phyloP scores from a whole-genome alignment of 2,888 invertebrate genomes.

The Laspeyria flexula region DNA sequence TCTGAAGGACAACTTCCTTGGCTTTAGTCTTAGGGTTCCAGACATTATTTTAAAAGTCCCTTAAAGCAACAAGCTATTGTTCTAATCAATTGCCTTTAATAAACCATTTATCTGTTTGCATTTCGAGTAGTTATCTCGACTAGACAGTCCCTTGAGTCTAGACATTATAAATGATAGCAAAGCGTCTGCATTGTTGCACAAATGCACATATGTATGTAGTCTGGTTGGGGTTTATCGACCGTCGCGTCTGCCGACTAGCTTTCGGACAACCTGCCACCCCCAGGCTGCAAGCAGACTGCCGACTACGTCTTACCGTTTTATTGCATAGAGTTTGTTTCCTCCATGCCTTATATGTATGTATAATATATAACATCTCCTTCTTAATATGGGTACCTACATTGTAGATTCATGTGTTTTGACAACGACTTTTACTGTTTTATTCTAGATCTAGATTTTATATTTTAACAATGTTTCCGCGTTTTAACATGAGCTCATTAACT shows the following conservation, averaged over 20 bases:
- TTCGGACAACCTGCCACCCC: constrained; percentile 48
- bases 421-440: too few relatives aligned
- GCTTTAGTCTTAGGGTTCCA: neutral
- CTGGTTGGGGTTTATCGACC: constrained; percentile 77
- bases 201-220: constrained; percentile 56
- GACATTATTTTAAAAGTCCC: too few relatives aligned
- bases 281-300: constrained; percentile 26
- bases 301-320: constrained; percentile 15
- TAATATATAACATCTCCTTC: neutral
- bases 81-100: neutral
- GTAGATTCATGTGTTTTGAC: too few relatives aligned
- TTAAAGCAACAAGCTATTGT: constrained; percentile 4
- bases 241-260: constrained; percentile 62
- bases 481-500: constrained; percentile 1
- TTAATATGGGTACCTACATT: too few relatives aligned
- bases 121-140: constrained; percentile 27
- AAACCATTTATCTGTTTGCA: constrained; percentile 21
- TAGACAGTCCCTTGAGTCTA: constrained; percentile 46
- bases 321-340: constrained; percentile 9
- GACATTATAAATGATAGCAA: constrained; percentile 50
- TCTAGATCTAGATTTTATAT: too few relatives aligned
- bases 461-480: constrained; percentile 2
- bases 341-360: neutral
- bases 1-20: neutral
- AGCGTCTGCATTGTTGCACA: constrained; percentile 61